These are phyloP conservation scores for Hydriomena furcata DNA, from an alignment of 2,888 invertebrate genomes.

Conservation along the genomic window DNA sequence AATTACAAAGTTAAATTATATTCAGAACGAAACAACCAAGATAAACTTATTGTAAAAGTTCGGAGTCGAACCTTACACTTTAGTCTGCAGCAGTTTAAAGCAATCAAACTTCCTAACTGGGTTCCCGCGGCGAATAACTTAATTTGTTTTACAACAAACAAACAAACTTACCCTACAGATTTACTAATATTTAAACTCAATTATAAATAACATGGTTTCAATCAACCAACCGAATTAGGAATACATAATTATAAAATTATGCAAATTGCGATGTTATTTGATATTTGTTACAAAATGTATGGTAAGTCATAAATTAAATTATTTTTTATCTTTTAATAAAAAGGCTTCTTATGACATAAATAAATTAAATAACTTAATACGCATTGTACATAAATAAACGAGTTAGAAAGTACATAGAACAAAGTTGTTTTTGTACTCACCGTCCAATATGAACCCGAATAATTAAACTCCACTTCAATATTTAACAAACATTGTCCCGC, in stretches of 20 bases:
- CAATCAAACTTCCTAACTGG: conserved; percentile 13
- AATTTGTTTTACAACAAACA: conserved; percentile 5
- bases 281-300: too few species aligned
- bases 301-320: too few species aligned
- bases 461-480: conserved; percentile 23
- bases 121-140: conserved; percentile 9
- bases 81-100: conserved; percentile 1
- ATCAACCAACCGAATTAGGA: too few species aligned
- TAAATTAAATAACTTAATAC: too few species aligned
- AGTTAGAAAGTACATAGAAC: not conserved
- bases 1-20: not conserved
- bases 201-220: not conserved
- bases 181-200: not conserved
- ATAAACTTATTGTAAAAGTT: conserved; percentile 1
- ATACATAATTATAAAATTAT: too few species aligned
- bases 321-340: too few species aligned
- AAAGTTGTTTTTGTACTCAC: conserved; percentile 6
- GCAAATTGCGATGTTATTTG: too few species aligned
- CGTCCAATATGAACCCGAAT: not conserved
- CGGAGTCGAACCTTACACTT: not conserved
- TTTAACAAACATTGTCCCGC: conserved; percentile 37
- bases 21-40: not conserved
- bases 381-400: too few species aligned
- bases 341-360: too few species aligned
- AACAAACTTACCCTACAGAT: not conserved